These are phyloP conservation scores for Strix occidentalis DNA, from an alignment of 2,797 vertebrate genomes.

Conservation along the genomic window DNA sequence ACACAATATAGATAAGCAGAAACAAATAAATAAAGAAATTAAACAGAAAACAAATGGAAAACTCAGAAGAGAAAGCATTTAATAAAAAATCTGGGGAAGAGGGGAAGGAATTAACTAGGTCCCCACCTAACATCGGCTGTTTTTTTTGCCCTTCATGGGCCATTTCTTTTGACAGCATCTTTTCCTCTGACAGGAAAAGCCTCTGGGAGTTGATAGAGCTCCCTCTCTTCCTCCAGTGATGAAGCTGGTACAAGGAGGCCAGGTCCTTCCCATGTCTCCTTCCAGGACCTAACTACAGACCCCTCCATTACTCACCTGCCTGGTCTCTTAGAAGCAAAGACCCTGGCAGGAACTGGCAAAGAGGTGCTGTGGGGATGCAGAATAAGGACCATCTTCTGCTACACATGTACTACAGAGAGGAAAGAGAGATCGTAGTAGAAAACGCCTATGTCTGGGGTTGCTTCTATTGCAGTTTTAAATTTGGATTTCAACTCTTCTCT, in stretches of 20 bases:
- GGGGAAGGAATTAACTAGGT: neutral
- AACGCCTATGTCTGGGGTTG: neutral
- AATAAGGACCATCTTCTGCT: neutral
- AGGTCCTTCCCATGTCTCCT: neutral
- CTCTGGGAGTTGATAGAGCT: neutral
- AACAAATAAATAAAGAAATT: conserved; percentile 6
- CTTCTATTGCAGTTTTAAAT: neutral
- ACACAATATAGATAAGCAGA: conserved; percentile 27
- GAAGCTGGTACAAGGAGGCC: neutral
- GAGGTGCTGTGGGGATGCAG: neutral
- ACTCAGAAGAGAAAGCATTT: neutral
- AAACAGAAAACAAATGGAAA: conserved; percentile 21
- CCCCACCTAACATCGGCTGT: fast-evolving
- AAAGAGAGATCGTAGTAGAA: neutral
- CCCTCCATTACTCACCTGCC: neutral
- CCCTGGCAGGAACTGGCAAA: neutral
- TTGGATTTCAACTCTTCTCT: neutral
- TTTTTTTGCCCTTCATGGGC: neutral
- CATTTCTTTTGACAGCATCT: neutral
- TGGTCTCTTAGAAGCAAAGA: neutral
- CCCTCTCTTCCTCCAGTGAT: neutral
- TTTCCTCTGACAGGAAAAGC: neutral
- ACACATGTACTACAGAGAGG: neutral
- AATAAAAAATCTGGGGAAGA: neutral
- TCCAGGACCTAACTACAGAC: neutral